A percentile compares a stretch with the other conserved stretches of the same genome.
Evolutionary conservation across 23 tunicate genomes (phyloP).

Genomic region (Ciona savignyi): DNA sequence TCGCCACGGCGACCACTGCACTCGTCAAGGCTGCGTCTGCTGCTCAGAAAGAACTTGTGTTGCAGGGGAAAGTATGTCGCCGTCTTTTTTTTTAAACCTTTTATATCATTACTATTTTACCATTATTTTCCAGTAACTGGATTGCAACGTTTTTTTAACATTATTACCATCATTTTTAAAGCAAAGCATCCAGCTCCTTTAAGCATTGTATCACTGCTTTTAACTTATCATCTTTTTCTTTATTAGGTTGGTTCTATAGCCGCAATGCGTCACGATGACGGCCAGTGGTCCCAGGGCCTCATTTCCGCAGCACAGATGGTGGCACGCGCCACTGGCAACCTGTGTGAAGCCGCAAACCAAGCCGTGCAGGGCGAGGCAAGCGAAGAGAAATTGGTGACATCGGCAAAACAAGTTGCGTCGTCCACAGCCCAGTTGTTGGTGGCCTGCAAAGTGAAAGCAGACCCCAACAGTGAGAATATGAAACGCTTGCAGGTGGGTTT

Average conservation of each 20-base stretch:
- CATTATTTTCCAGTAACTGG: too few species aligned
- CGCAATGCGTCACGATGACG: constrained; percentile 62
- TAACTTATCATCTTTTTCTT: background rate
- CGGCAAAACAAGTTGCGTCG: constrained; percentile 90
- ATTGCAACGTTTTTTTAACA: too few species aligned
- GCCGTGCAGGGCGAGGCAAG: constrained; percentile 95
- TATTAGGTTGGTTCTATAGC: constrained; percentile 61
- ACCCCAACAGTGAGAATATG: constrained; percentile 97
- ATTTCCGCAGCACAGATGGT: constrained; percentile 96
- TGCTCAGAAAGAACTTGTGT: constrained; percentile 89
- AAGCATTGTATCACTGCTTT: background rate
- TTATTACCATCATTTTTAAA: too few species aligned
- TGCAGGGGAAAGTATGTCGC: constrained; percentile 86
- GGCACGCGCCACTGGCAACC: constrained; percentile 85
- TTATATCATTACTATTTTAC: background rate
- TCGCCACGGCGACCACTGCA: constrained; percentile 90
- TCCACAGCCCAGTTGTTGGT: constrained; percentile 91
- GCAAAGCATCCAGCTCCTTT: too few species aligned
- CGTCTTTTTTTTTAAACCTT: too few species aligned
- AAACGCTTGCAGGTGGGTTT: constrained; percentile 75
- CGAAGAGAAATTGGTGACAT: constrained; percentile 82
- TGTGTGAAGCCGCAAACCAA: constrained; percentile 96
- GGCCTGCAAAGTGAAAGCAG: constrained; percentile 97
- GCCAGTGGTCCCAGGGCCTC: constrained; percentile 92
- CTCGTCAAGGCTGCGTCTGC: constrained; percentile 95